Conservation (phyloP, 2,888 invertebrate species). For the Chrysina gloriosa region DNA sequence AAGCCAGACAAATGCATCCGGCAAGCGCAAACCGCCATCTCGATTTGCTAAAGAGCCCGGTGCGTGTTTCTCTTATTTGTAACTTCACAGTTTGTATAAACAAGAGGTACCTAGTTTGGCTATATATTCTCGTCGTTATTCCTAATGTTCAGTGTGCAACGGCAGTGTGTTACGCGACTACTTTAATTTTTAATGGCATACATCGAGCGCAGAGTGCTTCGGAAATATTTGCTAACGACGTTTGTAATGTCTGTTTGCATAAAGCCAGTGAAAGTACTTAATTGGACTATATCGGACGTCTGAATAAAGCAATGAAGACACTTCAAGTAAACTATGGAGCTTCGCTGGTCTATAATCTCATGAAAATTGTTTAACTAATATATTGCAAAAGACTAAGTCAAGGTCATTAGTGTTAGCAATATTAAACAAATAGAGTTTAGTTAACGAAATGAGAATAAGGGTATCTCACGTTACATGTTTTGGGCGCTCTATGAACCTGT, state of each 20-base stretch:
- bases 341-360: no score
- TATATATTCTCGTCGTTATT: not conserved
- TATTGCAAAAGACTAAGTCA: no score
- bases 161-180: not conserved
- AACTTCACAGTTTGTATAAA: constrained; percentile 7
- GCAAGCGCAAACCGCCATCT: not conserved
- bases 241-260: constrained; percentile 2
- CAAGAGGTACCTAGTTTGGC: not conserved
- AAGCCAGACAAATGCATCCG: constrained; percentile 15
- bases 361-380: no score
- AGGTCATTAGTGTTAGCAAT: no score
- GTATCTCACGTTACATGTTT: no score
- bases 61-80: constrained; percentile 32
- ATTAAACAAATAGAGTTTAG: no score
- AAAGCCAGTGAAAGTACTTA: not conserved
- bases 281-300: constrained; percentile 1
- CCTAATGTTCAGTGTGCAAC: not conserved
- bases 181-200: constrained; percentile 14
- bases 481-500: no score
- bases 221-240: constrained; percentile 14
- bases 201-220: not conserved
- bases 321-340: not conserved
- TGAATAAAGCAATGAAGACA: not conserved
- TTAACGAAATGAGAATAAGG: no score
- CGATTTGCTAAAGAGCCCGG: constrained; percentile 15